Evolutionary conservation across 2,113 vertebrate species (phyloP), one percentile per base, ranked within the genome.

Genomic region (Pao palembangensis): DNA sequence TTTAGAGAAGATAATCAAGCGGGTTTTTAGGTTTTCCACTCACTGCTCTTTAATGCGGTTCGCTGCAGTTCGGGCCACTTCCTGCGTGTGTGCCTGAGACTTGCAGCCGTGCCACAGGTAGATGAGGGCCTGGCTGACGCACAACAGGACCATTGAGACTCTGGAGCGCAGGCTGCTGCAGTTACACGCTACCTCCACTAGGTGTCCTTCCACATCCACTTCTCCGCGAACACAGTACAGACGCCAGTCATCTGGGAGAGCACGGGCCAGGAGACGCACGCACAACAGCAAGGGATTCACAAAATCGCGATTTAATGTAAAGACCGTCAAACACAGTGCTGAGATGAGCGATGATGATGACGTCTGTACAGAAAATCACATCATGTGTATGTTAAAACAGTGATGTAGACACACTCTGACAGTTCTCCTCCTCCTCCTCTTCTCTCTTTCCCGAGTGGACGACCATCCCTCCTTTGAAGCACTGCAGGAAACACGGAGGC

Each of bases 61-160:
- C 0, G 94, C 92, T 0, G 94, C 94, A 0, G 89, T 95, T 83
- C 85, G 91, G 61, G 93, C 95, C 43, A 99, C 97, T 5, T 92
- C 86, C 69, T 93, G 94, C 0, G 95, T 93, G 87, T 98, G 94
- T 2, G 90, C 78, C 61, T 97, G 96, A 10, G 93, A 92, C 85
- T 99, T 99, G 90, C 96, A 99, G 85, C 97, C 97, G 5, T 98
- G 94, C 97, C 97, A 99, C 80, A 99, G 91, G 87, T 95, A 98
- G 61, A 99, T 96, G 61, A 94, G 84, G 60, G 95, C 96, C 84
- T 93, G 94, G 79, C 91, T 94, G 56, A 98, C 87, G 69, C 93
- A 97, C 73, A 99, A 94, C 58, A 98, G 90, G 48, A 99, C 92
- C 95, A 98, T 95, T 65, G 96, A 98, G n/a, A 93, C 92, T 71